Base-by-base conservation (phyloP, 1,140 invertebrate genomes). In the Mizuhopecten yessoensis region DNA sequence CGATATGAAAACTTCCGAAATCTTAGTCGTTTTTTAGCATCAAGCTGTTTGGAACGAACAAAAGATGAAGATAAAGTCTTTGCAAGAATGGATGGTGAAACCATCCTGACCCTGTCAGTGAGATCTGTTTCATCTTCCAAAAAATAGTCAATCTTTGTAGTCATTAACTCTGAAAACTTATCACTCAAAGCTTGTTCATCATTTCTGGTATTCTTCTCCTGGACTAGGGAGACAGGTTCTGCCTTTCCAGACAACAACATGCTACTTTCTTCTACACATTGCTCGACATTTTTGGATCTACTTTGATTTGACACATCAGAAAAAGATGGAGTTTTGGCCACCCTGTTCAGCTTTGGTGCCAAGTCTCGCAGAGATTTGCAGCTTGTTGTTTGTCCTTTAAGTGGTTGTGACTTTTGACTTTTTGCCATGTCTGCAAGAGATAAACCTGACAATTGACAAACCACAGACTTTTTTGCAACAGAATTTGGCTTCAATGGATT, bases 1-100 rank as follows among this genome's bases (percentile, higher is more conserved):
- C 33, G 90, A 86, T 92, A 95, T 29, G 90, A 93, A 86, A 95
- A 95, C 87, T 91, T 92, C 29, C 33, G 86, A 75, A 92, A 92
- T 89, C 57, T 90, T 33, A 42, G 39, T 33, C 34, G 29, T 39
- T 34, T 92, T 45, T 88, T 49, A 42, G 39, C 0, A 20, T 23
- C 57, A 75, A 9, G 23, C 29, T n/a, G 57, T 17, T 75, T 75
- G n/a, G 57, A 75, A 75, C n/a, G 29, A 29, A 75, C 57, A 75
- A 29, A 29, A 75, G 57, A 75, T 29, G n/a, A 75, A n/a, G 57
- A 75, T 75, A 75, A 29, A 29, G 57, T 29, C 29, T 75, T 75
- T 75, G 57, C 57, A n/a, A 75, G 57, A 29, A 75, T 13, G 0
- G 57, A 75, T 29, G 57, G 57, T 75, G 57, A 75, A 75, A 75